phyloP scores from a whole-genome alignment of 1,140 invertebrate genomes.

The Pentalonia nigronervosa region DNA sequence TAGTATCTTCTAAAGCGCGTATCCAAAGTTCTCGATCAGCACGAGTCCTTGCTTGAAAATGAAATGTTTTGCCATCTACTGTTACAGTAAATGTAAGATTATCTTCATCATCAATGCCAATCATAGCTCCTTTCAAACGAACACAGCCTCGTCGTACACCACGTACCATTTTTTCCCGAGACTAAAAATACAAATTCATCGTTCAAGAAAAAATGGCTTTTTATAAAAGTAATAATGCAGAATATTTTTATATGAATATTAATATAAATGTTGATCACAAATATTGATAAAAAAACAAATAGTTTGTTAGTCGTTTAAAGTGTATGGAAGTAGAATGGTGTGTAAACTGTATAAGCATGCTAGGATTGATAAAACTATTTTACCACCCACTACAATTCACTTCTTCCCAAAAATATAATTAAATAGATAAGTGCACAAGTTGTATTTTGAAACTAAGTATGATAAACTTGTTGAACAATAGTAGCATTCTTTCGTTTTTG shows the following conservation, averaged over 20 bases:
- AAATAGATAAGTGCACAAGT: not conserved
- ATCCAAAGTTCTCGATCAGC: conserved; percentile 97
- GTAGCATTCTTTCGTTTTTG: not conserved
- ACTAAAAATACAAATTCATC: conserved; percentile 73
- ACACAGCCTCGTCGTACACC: conserved; percentile 96
- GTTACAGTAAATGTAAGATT: conserved; percentile 99
- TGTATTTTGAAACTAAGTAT: not conserved
- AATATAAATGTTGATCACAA: accelerated
- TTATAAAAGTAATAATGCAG: not conserved
- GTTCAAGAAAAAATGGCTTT: not conserved
- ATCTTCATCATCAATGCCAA: conserved; percentile 99
- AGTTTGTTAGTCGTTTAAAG: not conserved
- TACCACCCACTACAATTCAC: not conserved
- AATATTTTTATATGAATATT: not conserved
- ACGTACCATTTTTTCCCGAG: conserved; percentile 98
- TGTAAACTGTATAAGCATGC: not conserved
- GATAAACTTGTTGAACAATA: not conserved
- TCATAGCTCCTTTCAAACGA: conserved; percentile 88
- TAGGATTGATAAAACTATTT: not conserved
- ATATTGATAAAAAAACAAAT: not conserved
- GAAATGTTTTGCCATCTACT: conserved; percentile 98
- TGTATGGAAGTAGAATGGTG: not conserved
- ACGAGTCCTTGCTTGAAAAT: conserved; percentile 92
- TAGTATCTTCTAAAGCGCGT: conserved; percentile 91
- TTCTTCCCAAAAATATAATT: not conserved